Base-by-base conservation (phyloP, 64 coral and sea anemone species). In the Anthopleura sola region DNA sequence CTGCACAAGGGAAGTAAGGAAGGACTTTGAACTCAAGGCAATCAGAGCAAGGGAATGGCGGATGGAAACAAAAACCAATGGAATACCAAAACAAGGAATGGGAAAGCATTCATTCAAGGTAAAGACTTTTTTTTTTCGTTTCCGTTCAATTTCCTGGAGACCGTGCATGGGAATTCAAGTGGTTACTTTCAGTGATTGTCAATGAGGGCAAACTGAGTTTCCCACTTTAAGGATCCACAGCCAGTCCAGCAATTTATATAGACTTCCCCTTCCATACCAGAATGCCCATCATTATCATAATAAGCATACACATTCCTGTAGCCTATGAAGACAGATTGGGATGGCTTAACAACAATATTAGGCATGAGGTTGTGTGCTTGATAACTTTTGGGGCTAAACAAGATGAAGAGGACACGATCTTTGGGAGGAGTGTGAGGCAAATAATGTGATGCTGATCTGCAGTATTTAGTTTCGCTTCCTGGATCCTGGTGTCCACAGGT, bases 341-440 rank as follows among this genome's bases (percentile, higher is more conserved):
- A 7, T 68, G 62, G 62, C 12, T 28, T 68, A n/a, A n/a, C n/a
- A 1, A 1, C 0, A 28, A 68, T 32, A 23, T 10, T 0, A 10
- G 62, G 62, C 20, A 10, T 0, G 1, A 26, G 24, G 24, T 68
- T 9, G 62, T 68, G 62, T 10, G 12, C n/a, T 68, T 68, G 62
- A 23, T 68, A 78, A 0, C 20, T 36, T 18, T 2, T 53, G 23
- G 69, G 85, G 49, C 81, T 81, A 37, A 64, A 88, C 86, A 82
- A 18, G 54, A 88, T 21, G 21, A 34, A 88, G 2, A 88, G 20
- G 58, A 88, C 56, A 21, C 78, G 31, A 88, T 81, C 86, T 33
- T 62, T 88, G 9, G 18, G 40, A 39, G 29, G 12, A 47, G 82
- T 38, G 31, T 1, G 6, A 6, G 29, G 19, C 16, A 28, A 2